Evolutionary conservation across 2,888 invertebrate genomes (phyloP), one percentile per base, ranked within the genome.

Genomic region (Euplagia quadripunctaria): DNA sequence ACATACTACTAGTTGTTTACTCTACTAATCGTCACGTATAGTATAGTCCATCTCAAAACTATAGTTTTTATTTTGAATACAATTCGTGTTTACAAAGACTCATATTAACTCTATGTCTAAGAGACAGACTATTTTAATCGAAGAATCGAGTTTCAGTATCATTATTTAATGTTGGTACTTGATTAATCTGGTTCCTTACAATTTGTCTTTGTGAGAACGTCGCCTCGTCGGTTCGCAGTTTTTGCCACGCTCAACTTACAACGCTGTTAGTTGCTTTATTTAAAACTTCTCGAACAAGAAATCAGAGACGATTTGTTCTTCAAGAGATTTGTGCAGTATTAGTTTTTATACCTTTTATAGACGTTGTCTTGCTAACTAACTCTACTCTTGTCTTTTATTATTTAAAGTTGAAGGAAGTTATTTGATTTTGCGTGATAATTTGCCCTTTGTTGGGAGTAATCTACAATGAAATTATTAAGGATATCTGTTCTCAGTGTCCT

Each of bases 181-280:
- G 80, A 84, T 84, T 82, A 82, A 84, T 82, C 78, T 75, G 64
- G 67, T 77, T 71, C 49, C 65, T 66, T 42, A 77, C 80, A 78
- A 82, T 82, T 84, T 76, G 80, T 82, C 82, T 82, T 78, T 68
- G 82, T 74, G 63, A 76, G 73, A 83, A 74, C 70, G 77, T 73
- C 67, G 42, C 71, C 5, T 61, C 31, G 31, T 61, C 64, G 52
- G 8, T 70, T 46, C 63, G 68, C 63, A 74, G 72, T 82, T 82
- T 79, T 82, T 79, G 69, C 64, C 68, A 55, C 14, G 49, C 43
- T 73, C 46, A 31, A 80, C 61, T 78, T 80, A 64, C 74, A 72
- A 12, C 72, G 68, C 61, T 73, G 43, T 82, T 68, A 66, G 55
- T 51, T 51, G 74, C 20, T 79, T 79, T 82, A 73, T 82, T 79